These are phyloP conservation scores for Riparia riparia DNA, from an alignment of 2,113 vertebrate genomes.

Conservation along the genomic window DNA sequence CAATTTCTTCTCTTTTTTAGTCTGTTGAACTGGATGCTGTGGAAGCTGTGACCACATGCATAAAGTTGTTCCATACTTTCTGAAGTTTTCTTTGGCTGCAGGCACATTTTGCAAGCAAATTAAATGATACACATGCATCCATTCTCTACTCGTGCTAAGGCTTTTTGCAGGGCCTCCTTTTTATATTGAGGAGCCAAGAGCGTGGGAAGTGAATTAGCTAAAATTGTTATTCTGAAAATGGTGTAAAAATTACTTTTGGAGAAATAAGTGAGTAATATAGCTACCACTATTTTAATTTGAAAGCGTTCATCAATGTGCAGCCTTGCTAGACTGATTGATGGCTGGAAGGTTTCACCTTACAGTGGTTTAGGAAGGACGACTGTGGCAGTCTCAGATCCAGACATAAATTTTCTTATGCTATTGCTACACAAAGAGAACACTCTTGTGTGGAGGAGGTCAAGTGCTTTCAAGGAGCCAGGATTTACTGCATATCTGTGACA, in stretches of 20 bases:
- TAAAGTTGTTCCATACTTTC: neutral
- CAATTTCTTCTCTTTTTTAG: neutral
- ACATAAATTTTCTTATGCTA: neutral
- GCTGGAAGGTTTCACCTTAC: neutral
- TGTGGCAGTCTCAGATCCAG: neutral
- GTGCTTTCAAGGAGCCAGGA: neutral
- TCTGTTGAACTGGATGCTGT: neutral
- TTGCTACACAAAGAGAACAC: neutral
- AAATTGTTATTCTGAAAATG: neutral
- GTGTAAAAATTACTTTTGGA: neutral
- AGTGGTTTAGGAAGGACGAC: neutral
- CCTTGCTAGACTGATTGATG: neutral
- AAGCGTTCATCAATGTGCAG: neutral
- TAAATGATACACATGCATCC: neutral
- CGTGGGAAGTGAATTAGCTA: neutral
- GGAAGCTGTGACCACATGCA: accelerated
- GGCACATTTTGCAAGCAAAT: neutral
- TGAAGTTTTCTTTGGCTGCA: neutral
- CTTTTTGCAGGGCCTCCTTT: accelerated
- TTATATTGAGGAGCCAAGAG: neutral
- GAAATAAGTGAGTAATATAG: neutral
- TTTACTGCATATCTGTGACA: neutral
- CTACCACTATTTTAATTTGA: neutral
- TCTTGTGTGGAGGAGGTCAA: neutral
- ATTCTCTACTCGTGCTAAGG: neutral